Conservation (phyloP, 2,113 vertebrate species). For the Sorex araneus region DNA sequence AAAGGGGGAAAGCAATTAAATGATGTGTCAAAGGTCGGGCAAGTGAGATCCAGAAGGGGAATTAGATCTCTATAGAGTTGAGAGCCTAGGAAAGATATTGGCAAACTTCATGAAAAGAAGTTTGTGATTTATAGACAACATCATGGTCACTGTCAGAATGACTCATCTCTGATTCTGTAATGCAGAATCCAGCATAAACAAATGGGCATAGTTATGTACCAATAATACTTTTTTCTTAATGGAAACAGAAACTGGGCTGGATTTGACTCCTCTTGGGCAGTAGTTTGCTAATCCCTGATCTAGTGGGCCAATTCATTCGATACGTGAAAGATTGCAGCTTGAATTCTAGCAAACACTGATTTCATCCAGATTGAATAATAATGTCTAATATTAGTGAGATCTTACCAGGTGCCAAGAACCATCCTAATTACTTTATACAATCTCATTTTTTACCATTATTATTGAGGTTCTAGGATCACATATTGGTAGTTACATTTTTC, state of each 20-base stretch:
- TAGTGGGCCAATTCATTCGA: background rate
- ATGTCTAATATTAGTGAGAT: constrained; percentile 15
- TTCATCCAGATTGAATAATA: constrained; percentile 53
- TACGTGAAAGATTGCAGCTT: constrained; percentile 14
- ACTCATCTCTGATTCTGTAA: background rate
- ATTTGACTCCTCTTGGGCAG: background rate
- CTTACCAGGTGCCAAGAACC: constrained; percentile 34
- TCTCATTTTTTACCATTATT: constrained; percentile 25
- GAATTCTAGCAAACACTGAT: background rate
- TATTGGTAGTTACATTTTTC: too few relatives aligned
- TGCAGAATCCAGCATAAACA: constrained; percentile 11
- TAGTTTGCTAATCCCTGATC: background rate
- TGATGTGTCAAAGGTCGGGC: constrained; percentile 52
- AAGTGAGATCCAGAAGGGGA: background rate
- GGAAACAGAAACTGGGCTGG: background rate
- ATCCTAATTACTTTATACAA: background rate
- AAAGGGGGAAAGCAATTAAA: constrained; percentile 50
- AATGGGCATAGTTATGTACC: background rate
- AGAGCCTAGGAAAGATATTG: background rate
- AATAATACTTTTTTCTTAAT: constrained; percentile 58
- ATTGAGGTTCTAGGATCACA: too few relatives aligned
- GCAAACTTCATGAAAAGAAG: background rate
- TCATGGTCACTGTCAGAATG: background rate
- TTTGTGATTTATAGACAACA: constrained; percentile 11
- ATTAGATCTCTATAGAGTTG: constrained; percentile 34